phyloP scores from a whole-genome alignment of 2,797 vertebrate species.

The Dromococcyx pavoninus region DNA sequence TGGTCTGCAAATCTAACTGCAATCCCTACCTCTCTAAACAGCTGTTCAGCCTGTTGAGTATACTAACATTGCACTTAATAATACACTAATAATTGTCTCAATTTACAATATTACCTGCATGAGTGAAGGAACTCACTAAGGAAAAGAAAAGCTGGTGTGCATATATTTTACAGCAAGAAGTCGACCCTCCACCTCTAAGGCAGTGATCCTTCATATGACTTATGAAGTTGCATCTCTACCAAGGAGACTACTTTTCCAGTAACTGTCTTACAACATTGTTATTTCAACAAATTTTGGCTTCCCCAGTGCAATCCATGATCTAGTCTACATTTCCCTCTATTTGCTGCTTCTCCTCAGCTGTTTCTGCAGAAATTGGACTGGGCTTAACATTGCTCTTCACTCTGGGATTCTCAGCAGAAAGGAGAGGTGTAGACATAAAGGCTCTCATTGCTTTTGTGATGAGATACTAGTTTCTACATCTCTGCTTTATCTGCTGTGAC shows the following conservation, averaged over 20 bases:
- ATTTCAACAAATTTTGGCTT: neutral
- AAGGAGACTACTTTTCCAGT: neutral
- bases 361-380: neutral
- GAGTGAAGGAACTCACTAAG: neutral
- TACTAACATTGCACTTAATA: neutral
- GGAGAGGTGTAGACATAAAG: neutral
- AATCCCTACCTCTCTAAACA: constrained; percentile 4
- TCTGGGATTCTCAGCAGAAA: neutral
- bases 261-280: neutral
- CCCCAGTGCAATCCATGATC: neutral
- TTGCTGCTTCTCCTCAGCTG: neutral
- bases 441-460: neutral
- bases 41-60: constrained; percentile 27
- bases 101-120: neutral
- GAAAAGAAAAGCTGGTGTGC: constrained; percentile 7
- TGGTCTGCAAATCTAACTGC: neutral
- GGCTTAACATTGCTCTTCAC: neutral
- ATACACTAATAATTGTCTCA: neutral
- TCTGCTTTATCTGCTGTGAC: accelerated
- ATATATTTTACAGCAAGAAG: neutral
- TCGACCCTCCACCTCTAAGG: neutral
- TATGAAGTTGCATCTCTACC: neutral
- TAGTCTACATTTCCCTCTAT: neutral
- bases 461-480: neutral
- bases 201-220: neutral